These are phyloP conservation scores for Octodonta nipae DNA, from an alignment of 2,888 invertebrate genomes.

Conservation along the genomic window DNA sequence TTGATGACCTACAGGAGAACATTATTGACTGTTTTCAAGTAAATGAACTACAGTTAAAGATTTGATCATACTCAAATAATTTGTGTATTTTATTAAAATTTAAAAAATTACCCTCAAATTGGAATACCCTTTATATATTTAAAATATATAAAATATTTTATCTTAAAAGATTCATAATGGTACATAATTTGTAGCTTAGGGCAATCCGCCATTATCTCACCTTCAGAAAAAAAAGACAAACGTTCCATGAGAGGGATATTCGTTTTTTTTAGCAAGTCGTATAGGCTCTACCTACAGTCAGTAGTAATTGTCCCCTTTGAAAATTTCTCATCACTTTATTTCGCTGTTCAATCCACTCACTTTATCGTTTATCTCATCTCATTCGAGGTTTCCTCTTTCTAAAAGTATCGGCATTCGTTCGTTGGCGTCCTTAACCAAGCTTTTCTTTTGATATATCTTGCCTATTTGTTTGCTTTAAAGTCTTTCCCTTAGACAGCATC, in stretches of 20 bases:
- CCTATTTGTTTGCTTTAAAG: conserved; percentile 30
- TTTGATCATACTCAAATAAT: too few relatives aligned
- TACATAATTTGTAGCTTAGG: too few relatives aligned
- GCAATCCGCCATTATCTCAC: too few relatives aligned
- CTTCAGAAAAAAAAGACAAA: too few relatives aligned
- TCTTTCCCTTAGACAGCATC: conserved; percentile 21
- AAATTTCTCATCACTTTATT: conserved; percentile 34
- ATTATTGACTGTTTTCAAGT: too few relatives aligned
- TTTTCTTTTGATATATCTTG: conserved; percentile 31
- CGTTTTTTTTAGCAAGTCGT: conserved; percentile 7
- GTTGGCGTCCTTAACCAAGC: conserved; percentile 29
- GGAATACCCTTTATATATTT: conserved; percentile 1
- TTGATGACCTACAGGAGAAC: too few relatives aligned
- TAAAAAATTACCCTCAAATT: too few relatives aligned
- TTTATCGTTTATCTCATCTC: conserved; percentile 32
- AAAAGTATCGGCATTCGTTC: conserved; percentile 29
- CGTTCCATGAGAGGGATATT: too few relatives aligned
- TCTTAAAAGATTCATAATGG: too few relatives aligned
- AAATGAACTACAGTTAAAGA: too few relatives aligned
- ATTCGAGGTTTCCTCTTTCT: conserved; percentile 28
- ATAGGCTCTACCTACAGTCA: conserved; percentile 22
- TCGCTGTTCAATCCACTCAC: conserved; percentile 32
- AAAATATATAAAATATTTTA: too few relatives aligned
- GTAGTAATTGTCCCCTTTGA: conserved; percentile 30
- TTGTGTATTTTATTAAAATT: too few relatives aligned